These are phyloP conservation scores for Aradus depressus DNA, from an alignment of 2,888 invertebrate species.

Conservation along the genomic window DNA sequence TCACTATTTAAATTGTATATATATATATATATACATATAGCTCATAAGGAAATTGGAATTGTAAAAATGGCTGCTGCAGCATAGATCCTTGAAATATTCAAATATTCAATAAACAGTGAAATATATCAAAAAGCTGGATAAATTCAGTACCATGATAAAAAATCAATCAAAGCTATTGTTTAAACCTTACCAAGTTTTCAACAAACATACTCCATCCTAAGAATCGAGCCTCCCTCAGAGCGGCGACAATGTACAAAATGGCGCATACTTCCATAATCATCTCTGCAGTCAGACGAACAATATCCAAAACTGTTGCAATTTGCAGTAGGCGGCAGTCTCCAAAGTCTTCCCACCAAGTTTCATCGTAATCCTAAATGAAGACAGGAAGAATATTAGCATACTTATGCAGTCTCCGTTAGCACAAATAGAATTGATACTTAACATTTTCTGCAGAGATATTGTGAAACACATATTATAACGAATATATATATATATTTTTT, in stretches of 20 bases:
- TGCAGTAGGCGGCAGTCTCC: constrained; percentile 61
- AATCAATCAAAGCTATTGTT: neutral
- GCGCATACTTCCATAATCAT: constrained; percentile 69
- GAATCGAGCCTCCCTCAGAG: constrained; percentile 77
- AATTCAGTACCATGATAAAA: neutral
- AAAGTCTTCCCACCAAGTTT: constrained; percentile 57
- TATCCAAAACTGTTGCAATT: constrained; percentile 46
- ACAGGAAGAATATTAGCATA: neutral
- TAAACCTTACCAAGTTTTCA: constrained; percentile 69
- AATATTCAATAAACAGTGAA: too few relatives aligned
- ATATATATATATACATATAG: too few relatives aligned
- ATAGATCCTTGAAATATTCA: too few relatives aligned
- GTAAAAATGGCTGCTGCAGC: too few relatives aligned
- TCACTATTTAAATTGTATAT: too few relatives aligned
- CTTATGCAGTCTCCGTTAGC: neutral
- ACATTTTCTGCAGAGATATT: too few relatives aligned
- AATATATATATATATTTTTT: too few relatives aligned
- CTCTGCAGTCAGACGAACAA: constrained; percentile 67
- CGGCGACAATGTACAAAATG: constrained; percentile 69
- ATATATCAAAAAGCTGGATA: too few relatives aligned
- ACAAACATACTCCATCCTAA: constrained; percentile 88
- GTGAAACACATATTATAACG: too few relatives aligned
- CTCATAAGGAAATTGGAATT: too few relatives aligned
- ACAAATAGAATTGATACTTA: too few relatives aligned
- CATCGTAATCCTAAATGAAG: constrained; percentile 15